Evolutionary conservation across 2,888 invertebrate species (phyloP).

Genomic region (Rhingia campestris): DNA sequence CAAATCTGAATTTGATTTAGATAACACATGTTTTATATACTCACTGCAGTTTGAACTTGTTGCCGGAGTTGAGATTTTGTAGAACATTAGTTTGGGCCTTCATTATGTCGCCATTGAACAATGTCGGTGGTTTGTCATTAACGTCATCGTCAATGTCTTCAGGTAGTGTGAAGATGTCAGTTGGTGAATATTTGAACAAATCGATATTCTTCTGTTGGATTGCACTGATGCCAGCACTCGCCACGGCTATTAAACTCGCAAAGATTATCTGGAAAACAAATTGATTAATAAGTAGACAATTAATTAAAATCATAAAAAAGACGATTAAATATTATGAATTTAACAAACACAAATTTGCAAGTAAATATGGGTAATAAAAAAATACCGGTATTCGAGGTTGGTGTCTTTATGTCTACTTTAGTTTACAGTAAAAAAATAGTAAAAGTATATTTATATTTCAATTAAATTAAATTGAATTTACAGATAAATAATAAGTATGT

Average conservation of each 20-base stretch:
- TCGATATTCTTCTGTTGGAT: conserved; percentile 79
- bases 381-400: background rate
- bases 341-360: too few species aligned
- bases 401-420: conserved; percentile 15
- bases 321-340: background rate
- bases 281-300: background rate
- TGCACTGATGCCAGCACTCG: conserved; percentile 79
- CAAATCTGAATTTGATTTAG: too few species aligned
- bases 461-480: too few species aligned
- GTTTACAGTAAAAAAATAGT: background rate
- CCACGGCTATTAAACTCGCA: conserved; percentile 75
- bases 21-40: conserved; percentile 72
- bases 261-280: conserved; percentile 77
- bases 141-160: conserved; percentile 82
- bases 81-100: conserved; percentile 80
- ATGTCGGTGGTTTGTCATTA: conserved; percentile 80
- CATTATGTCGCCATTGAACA: conserved; percentile 80
- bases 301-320: background rate
- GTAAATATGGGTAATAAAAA: too few species aligned
- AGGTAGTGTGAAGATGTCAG: conserved; percentile 81
- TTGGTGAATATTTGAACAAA: conserved; percentile 81
- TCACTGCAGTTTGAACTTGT: conserved; percentile 82
- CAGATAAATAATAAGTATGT: too few species aligned
- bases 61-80: conserved; percentile 80
- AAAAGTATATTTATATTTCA: background rate